These are phyloP conservation scores for Sorex fumeus DNA, from an alignment of 2,113 vertebrate species.

Conservation along the genomic window DNA sequence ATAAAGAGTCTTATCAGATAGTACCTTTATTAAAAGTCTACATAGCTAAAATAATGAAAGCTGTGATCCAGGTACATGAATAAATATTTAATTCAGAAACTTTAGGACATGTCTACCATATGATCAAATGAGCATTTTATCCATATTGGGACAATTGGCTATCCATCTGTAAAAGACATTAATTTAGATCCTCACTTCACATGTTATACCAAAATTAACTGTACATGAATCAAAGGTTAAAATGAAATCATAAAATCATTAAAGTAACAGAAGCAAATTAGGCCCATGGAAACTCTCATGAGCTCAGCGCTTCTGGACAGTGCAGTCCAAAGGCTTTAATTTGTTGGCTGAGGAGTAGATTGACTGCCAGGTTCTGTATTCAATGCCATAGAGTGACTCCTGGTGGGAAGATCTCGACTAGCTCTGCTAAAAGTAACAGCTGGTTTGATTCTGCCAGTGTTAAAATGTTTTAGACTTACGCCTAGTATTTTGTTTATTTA, in stretches of 20 bases:
- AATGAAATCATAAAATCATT: conserved; percentile 74
- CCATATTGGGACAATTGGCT: conserved; percentile 78
- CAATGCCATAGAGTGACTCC: not conserved
- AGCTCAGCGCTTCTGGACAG: not conserved
- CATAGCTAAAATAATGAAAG: conserved; percentile 67
- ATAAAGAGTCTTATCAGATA: conserved; percentile 44
- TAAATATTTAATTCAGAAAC: conserved; percentile 71
- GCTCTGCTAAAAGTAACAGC: not conserved
- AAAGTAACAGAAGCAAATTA: conserved; percentile 45
- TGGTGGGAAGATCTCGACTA: not conserved
- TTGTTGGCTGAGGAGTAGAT: not conserved
- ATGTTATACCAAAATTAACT: conserved; percentile 81
- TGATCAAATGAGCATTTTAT: conserved; percentile 75
- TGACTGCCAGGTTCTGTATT: not conserved
- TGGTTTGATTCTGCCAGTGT: conserved; percentile 48
- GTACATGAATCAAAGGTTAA: conserved; percentile 71
- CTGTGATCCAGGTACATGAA: conserved; percentile 43
- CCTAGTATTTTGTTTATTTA: too few species aligned
- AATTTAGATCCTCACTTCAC: conserved; percentile 79
- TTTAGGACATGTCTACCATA: conserved; percentile 69
- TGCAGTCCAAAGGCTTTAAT: too few species aligned
- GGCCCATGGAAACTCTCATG: not conserved
- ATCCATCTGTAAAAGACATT: conserved; percentile 79
- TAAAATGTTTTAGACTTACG: conserved; percentile 57
- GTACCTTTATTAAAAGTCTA: conserved; percentile 60